Percentiles rank a stretch among this genome's conserved stretches.
Evolutionary conservation across 1,140 invertebrate species (phyloP).

Genomic region (Bombus confusus): DNA sequence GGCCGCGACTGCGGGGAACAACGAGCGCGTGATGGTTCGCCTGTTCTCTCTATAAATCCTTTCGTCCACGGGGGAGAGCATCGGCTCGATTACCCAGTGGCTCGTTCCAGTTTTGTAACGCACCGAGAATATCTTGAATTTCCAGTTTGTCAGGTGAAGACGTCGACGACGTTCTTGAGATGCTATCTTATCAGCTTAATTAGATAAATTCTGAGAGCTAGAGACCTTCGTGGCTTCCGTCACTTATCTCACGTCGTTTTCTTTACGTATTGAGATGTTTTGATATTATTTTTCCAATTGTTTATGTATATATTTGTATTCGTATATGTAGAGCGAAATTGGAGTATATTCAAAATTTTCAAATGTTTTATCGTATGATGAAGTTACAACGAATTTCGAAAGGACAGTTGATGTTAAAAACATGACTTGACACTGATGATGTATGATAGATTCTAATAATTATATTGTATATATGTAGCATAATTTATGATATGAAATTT

Average conservation of each 20-base stretch:
- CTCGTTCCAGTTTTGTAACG: conserved; percentile 27
- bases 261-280: neutral
- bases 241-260: neutral
- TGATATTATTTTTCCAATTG: neutral
- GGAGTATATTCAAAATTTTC: no score
- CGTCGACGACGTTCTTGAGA: neutral
- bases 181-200: neutral
- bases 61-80: neutral
- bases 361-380: no score
- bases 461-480: neutral
- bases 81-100: conserved; percentile 28
- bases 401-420: neutral
- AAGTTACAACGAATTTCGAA: no score
- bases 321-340: no score
- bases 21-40: conserved; percentile 26
- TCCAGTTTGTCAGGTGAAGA: conserved; percentile 53
- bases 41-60: conserved; percentile 36
- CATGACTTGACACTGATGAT: neutral
- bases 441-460: neutral
- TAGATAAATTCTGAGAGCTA: neutral
- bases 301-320: no score
- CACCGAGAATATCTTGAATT: conserved; percentile 27
- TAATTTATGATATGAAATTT: neutral
- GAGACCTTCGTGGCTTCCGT: neutral
- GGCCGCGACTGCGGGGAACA: conserved; percentile 22